These are phyloP conservation scores for Julus scandinavius DNA, from an alignment of 2,888 invertebrate species.

Conservation along the genomic window DNA sequence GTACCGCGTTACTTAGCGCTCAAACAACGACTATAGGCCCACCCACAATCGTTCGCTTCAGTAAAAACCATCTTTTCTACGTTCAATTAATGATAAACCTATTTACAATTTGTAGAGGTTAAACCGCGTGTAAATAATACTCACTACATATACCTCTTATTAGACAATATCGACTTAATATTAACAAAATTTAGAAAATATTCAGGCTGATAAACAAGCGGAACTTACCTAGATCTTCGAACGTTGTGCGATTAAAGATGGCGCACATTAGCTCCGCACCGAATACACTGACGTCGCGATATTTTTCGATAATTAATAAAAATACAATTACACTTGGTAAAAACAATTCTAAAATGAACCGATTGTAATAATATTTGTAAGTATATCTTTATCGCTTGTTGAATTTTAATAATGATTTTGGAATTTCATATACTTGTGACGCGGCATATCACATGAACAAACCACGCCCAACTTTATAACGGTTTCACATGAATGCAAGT, in stretches of 20 bases:
- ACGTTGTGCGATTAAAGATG: neutral
- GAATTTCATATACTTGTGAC: neutral
- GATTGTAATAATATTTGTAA: neutral
- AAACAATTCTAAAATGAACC: neutral
- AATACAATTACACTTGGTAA: neutral
- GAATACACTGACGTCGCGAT: neutral
- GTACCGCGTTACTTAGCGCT: neutral
- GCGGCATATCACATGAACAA: neutral
- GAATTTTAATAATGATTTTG: neutral
- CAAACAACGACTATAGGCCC: conserved; percentile 16
- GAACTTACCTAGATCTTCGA: neutral
- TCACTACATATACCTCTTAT: neutral
- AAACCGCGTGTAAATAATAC: neutral
- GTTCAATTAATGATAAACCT: neutral
- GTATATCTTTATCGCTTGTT: neutral
- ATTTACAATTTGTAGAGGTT: neutral
- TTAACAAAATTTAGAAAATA: neutral
- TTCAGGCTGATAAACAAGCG: neutral
- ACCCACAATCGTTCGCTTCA: neutral
- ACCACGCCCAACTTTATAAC: conserved; percentile 27
- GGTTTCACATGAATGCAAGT: neutral
- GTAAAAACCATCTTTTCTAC: neutral
- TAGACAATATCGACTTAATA: neutral
- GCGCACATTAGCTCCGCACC: neutral
- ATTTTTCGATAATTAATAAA: neutral